phyloP scores from a whole-genome alignment of 2,113 vertebrate genomes.

The Poicephalus gulielmi region DNA sequence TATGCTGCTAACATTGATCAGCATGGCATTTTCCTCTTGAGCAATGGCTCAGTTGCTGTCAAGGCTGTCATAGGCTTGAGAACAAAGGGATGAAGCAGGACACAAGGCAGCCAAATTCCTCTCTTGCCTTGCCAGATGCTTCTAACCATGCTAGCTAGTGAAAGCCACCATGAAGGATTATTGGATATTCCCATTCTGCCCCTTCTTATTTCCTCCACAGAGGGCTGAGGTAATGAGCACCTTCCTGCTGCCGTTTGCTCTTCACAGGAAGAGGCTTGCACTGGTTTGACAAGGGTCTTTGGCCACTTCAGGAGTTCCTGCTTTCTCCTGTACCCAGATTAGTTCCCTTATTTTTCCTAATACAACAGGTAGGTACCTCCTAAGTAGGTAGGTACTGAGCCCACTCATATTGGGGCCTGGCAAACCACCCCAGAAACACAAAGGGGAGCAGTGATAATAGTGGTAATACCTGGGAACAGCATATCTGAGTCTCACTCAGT shows the following conservation, averaged over 20 bases:
- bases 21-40: neutral
- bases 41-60: neutral
- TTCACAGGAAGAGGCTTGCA: neutral
- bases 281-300: neutral
- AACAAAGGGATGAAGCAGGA: neutral
- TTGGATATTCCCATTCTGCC: neutral
- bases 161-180: neutral
- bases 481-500: neutral
- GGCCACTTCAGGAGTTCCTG: neutral
- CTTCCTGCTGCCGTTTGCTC: neutral
- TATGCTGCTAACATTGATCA: neutral
- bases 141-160: neutral
- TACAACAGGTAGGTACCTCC: neutral
- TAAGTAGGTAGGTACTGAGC: neutral
- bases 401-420: neutral
- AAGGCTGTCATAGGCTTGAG: neutral
- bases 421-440: neutral
- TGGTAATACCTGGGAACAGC: neutral
- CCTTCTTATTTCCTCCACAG: neutral
- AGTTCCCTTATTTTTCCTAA: neutral
- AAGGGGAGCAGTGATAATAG: neutral
- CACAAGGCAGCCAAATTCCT: neutral
- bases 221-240: neutral
- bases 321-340: neutral
- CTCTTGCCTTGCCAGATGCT: slow-evolving; percentile 15